These are phyloP conservation scores for Pseudocheirus occidentalis DNA, from an alignment of 2,797 vertebrate genomes.

Conservation along the genomic window DNA sequence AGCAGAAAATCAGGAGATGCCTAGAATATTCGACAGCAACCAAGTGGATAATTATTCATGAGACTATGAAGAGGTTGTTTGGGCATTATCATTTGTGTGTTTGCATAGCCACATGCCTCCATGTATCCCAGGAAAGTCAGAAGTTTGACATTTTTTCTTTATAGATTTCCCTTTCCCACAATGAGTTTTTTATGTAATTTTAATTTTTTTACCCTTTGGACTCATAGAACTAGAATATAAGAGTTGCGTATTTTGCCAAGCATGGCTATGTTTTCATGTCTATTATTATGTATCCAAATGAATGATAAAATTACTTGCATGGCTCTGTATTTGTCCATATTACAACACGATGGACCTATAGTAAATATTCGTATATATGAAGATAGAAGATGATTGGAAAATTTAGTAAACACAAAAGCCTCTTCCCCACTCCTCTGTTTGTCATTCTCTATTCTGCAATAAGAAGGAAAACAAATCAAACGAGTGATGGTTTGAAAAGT, in stretches of 20 bases:
- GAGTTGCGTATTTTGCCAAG: neutral
- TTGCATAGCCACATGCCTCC: neutral
- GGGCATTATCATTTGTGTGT: neutral
- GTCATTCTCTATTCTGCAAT: neutral
- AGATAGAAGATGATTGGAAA: neutral
- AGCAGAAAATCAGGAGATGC: neutral
- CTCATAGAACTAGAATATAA: conserved; percentile 25
- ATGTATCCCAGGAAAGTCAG: neutral
- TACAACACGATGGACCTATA: neutral
- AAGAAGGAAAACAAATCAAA: neutral
- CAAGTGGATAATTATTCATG: conserved; percentile 42
- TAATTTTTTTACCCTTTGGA: conserved; percentile 8
- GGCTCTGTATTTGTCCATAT: neutral
- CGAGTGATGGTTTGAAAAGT: neutral
- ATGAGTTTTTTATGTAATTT: conserved; percentile 13
- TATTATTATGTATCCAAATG: neutral
- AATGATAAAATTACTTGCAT: neutral
- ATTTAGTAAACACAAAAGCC: neutral
- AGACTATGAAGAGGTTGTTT: conserved; percentile 31
- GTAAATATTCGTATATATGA: neutral
- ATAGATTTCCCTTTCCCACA: conserved; percentile 12
- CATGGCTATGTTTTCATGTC: neutral
- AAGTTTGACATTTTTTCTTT: conserved; percentile 23
- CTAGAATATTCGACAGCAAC: conserved; percentile 14
- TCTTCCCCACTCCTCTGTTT: neutral